Evolutionary conservation across 2,797 vertebrate species (phyloP).

Genomic region (Pseudochirops cupreus): DNA sequence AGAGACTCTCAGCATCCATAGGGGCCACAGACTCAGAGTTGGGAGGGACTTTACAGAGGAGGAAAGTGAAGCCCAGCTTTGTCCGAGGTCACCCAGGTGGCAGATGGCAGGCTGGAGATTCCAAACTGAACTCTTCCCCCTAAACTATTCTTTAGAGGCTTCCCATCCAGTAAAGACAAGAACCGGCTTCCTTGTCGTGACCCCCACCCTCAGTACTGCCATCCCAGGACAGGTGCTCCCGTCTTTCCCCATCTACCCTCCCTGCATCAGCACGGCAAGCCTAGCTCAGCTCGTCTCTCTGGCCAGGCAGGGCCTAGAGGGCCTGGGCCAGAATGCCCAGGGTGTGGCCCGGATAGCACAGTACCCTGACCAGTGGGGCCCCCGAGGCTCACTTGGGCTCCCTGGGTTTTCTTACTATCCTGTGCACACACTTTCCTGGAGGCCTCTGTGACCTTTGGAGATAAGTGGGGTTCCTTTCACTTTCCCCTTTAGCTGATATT

Average conservation of each 20-base stretch:
- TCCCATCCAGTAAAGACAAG: too few relatives aligned
- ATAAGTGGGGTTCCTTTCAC: not conserved
- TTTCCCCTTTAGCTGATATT: not conserved
- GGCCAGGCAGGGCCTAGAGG: not conserved
- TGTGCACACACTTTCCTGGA: not conserved
- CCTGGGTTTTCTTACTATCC: not conserved
- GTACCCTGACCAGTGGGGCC: not conserved
- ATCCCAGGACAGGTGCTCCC: not conserved
- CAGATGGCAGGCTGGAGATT: not conserved
- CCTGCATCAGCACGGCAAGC: not conserved
- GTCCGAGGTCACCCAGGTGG: not conserved
- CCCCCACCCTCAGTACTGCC: not conserved
- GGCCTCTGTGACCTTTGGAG: not conserved
- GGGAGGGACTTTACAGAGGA: not conserved
- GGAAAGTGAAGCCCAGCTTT: not conserved
- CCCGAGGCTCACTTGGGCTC: not conserved
- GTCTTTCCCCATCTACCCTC: too few relatives aligned
- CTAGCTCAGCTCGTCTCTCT: not conserved
- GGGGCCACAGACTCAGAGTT: too few relatives aligned
- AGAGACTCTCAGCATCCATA: not conserved
- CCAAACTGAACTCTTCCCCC: not conserved
- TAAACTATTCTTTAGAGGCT: not conserved
- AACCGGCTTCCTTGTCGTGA: too few relatives aligned
- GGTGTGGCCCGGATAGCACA: not conserved
- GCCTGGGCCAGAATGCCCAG: not conserved